Percentiles rank a stretch among this genome's conserved stretches.
Conservation (phyloP, 2,888 invertebrate genomes). For the Plagodis dolabraria region DNA sequence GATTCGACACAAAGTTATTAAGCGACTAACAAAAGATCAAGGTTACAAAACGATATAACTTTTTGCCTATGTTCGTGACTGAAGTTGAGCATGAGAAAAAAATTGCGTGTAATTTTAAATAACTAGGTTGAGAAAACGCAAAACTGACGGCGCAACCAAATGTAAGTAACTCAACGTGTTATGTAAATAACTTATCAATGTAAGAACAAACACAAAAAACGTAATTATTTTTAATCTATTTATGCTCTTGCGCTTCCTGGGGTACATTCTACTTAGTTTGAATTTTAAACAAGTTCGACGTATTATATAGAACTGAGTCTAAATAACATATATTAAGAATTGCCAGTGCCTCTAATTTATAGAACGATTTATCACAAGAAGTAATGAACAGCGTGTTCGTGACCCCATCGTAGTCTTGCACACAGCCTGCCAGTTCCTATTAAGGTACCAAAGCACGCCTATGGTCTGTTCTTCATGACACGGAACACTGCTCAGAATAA, state of each 20-base stretch:
- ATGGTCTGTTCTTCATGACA: slow-evolving; percentile 65
- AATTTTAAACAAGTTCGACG: too few relatives aligned
- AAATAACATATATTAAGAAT: too few relatives aligned
- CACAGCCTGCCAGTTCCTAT: slow-evolving; percentile 39
- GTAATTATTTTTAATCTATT: slow-evolving; percentile 29
- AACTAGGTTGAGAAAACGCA: slow-evolving; percentile 60
- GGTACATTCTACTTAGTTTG: too few relatives aligned
- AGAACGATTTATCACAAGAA: slow-evolving; percentile 9
- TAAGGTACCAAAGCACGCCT: slow-evolving; percentile 52
- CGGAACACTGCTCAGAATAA: slow-evolving; percentile 77
- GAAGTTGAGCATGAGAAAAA: slow-evolving; percentile 68
- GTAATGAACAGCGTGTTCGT: slow-evolving; percentile 9
- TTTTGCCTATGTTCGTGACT: slow-evolving; percentile 79
- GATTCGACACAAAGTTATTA: slow-evolving; percentile 66
- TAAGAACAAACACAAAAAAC: slow-evolving; percentile 37
- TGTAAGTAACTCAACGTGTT: slow-evolving; percentile 27
- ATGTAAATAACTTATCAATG: slow-evolving; percentile 37
- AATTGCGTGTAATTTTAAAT: slow-evolving; percentile 79
- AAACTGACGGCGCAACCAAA: slow-evolving; percentile 29
- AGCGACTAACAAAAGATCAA: slow-evolving; percentile 78
- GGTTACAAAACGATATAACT: slow-evolving; percentile 72
- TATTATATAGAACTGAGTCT: too few relatives aligned
- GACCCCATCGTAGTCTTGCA: slow-evolving; percentile 25
- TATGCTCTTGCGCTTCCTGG: slow-evolving; percentile 13
- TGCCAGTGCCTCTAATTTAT: not conserved